These are phyloP conservation scores for Portevinia maculata DNA, from an alignment of 2,888 invertebrate species.

Conservation along the genomic window DNA sequence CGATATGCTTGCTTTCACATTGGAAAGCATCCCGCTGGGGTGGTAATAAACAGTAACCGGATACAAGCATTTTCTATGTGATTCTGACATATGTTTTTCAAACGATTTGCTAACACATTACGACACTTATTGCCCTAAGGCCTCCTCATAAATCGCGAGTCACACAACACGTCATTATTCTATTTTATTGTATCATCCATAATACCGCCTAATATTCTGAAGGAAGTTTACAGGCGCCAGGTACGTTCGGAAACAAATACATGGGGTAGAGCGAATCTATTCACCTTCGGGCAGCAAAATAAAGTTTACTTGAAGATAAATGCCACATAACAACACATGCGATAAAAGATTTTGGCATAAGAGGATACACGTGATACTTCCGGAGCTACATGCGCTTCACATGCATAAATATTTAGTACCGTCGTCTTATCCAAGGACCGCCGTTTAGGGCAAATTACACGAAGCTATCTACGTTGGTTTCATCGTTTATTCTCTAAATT, in stretches of 20 bases:
- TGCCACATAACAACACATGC: slow-evolving; percentile 48
- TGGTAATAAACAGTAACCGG: slow-evolving; percentile 69
- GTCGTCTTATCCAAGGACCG: slow-evolving; percentile 44
- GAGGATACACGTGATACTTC: slow-evolving; percentile 66
- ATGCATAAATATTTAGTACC: slow-evolving; percentile 22
- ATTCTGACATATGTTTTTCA: slow-evolving; percentile 74
- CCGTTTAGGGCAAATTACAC: slow-evolving; percentile 60
- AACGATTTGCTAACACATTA: slow-evolving; percentile 70
- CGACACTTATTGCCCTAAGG: slow-evolving; percentile 71
- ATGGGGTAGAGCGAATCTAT: slow-evolving; percentile 43
- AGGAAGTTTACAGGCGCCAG: slow-evolving; percentile 51
- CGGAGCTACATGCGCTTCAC: slow-evolving; percentile 49
- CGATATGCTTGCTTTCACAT: slow-evolving; percentile 39
- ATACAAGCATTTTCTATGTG: slow-evolving; percentile 70
- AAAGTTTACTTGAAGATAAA: slow-evolving; percentile 57
- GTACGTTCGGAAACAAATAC: slow-evolving; percentile 25
- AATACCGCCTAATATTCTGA: slow-evolving; percentile 25
- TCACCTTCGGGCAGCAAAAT: slow-evolving; percentile 60
- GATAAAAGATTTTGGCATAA: slow-evolving; percentile 38
- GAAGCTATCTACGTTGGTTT: slow-evolving; percentile 44
- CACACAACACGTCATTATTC: slow-evolving; percentile 60
- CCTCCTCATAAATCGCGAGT: slow-evolving; percentile 72
- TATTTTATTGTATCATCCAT: slow-evolving; percentile 51
- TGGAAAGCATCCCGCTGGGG: slow-evolving; percentile 67
- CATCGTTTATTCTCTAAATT: slow-evolving; percentile 24